Base-by-base conservation (phyloP, 2,888 invertebrate species). In the Stenchaetothrips biformis region DNA sequence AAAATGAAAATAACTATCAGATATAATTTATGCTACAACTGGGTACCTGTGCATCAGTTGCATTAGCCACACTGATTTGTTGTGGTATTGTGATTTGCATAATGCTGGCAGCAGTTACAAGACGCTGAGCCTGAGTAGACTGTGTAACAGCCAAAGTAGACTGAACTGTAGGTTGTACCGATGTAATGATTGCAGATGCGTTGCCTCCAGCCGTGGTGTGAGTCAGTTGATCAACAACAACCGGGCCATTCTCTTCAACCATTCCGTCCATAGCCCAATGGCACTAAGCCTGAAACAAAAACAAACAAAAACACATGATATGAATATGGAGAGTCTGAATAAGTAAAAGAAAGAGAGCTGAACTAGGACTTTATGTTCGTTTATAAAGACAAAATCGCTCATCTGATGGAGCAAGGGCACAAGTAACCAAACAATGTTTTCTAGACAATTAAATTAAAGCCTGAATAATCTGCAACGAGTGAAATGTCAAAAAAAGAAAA, bases 211-310 rank as follows among this genome's bases (percentile, higher is more conserved):
- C 82, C 48, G 84, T 87, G 90, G 21, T 74, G 25, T 74, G 67
- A 25, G 67, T 25, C 67, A 74, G 67, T 74, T 21, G 67, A 74
- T 74, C 67, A 25, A 74, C 67, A 9, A 74, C 67, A 74, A 74
- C 67, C 7, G 67, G 21, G 86, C 94, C 94, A 88, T 95, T 95
- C 91, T 95, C 95, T 90, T 95, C 95, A 88, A 95, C 95, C 93
- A 95, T 94, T 89, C 94, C 93, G 90, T 95, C 95, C 95, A 95
- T 95, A 91, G 88, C 89, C 88, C 87, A 88, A 86, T 87, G 86
- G 87, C 85, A 89, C 90, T 89, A 90, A 90, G 91, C 91, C 92
- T 92, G 89, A 87, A 89, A 90, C 88, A 87, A 85, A 86, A 84
- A 89, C 89, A 90, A 89, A 89, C 62, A 53, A 27, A 79, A 27